Conservation (phyloP, 2,797 vertebrate species). For the Philypnodon macrostomus region DNA sequence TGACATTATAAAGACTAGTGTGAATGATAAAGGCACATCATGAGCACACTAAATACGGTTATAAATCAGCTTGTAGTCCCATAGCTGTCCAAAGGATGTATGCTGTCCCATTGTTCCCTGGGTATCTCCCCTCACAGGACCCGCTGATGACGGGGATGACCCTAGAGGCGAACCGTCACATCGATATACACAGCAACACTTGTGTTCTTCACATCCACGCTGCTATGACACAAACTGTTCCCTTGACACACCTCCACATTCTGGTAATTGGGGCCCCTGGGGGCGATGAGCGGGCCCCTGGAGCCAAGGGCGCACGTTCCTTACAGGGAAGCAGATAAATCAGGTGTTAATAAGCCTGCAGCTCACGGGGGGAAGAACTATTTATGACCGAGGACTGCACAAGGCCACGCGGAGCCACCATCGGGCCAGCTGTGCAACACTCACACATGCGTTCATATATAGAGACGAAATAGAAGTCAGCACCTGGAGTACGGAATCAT, state of each 20-base stretch:
- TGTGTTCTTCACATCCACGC: slow-evolving; percentile 32
- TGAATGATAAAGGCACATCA: slow-evolving; percentile 46
- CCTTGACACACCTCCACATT: slow-evolving; percentile 33
- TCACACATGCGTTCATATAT: slow-evolving; percentile 6
- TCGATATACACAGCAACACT: slow-evolving; percentile 33
- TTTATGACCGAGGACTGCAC: slow-evolving; percentile 62
- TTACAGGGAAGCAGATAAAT: slow-evolving; percentile 67
- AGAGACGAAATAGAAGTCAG: neutral
- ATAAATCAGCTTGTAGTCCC: slow-evolving; percentile 59
- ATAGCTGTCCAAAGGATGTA: slow-evolving; percentile 54
- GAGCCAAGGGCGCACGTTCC: slow-evolving; percentile 66
- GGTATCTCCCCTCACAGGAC: slow-evolving; percentile 57
- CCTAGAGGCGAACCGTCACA: slow-evolving; percentile 54
- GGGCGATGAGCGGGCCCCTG: slow-evolving; percentile 38
- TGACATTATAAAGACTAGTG: slow-evolving; percentile 17
- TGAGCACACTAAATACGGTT: slow-evolving; percentile 52
- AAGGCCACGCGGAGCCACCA: slow-evolving; percentile 65
- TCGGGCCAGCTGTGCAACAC: slow-evolving; percentile 32
- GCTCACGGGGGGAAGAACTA: slow-evolving; percentile 51
- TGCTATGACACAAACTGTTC: slow-evolving; percentile 26
- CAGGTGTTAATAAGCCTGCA: slow-evolving; percentile 69
- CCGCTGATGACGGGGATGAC: slow-evolving; percentile 61
- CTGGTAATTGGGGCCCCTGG: slow-evolving; percentile 54
- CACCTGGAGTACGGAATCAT: too few relatives aligned
- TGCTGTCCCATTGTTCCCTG: slow-evolving; percentile 40